Base-by-base conservation (phyloP, 2,888 invertebrate genomes). In the Aleiodes alternator region DNA sequence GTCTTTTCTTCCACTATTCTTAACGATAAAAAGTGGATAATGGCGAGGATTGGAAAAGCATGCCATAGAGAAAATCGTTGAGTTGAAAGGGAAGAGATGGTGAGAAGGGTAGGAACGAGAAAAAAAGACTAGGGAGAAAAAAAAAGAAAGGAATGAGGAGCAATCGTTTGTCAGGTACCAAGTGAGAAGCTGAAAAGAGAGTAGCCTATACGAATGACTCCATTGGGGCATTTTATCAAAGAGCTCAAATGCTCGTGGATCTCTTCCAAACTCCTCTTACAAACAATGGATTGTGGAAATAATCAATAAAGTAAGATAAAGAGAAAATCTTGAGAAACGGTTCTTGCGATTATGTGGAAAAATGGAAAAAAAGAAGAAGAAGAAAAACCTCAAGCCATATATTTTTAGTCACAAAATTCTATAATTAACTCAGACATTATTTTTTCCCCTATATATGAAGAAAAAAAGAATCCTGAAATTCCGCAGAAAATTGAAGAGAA, bases 1-100 rank as follows among this genome's bases (percentile, higher is more conserved):
- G 72, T 72, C 70, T 51, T 51, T 68, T 68, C 51, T 50, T 68
- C 68, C 51, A 68, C 31, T 29, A 51, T 51, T 68, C 50, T 51
- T 68, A 68, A 68, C 69, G 53, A 77, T 34, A 82, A 83, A 81
- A 82, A 79, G 78, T 78, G 80, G 78, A 84, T 82, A 81, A 83
- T 81, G 77, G 80, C 66, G 38, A 64, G 74, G 71, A 69, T 68
- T 68, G 69, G 70, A 72, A 73, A 72, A 55, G 56, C 43, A 61
- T 70, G 43, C 31, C 38, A 43, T 56, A 69, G 38, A 55, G 38
- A 55, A 53, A 69, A 31, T 64, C 38, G 48, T 56, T 31, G 29
- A 50, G 34, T 64, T 64, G 57, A 55, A 53, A 57, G 55, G 34
- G 6, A 16, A 23, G 23, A 8, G 23, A 34, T n/a, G 55, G 55